Evolutionary conservation across 2,888 invertebrate genomes (phyloP).

Genomic region (Linhomoeus sp.): DNA sequence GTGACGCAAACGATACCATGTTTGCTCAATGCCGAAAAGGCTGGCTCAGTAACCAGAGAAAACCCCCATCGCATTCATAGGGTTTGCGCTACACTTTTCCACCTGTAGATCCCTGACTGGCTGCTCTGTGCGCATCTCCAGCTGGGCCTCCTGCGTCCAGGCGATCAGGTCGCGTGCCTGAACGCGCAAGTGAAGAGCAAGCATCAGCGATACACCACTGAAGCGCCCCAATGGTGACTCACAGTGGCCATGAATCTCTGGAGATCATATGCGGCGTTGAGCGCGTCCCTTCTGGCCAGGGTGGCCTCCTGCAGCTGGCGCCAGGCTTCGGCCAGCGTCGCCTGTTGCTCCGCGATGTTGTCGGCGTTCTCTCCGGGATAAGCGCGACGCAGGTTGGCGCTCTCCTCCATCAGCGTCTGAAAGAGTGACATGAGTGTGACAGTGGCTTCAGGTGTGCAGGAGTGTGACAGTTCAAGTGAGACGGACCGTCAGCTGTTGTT

Average conservation of each 20-base stretch:
- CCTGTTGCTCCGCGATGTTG: slow-evolving; percentile 67
- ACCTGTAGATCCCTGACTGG: slow-evolving; percentile 43
- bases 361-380: slow-evolving; percentile 67
- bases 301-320: slow-evolving; percentile 58
- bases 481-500: slow-evolving; percentile 69
- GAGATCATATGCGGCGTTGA: slow-evolving; percentile 66
- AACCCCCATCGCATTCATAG: too few species aligned
- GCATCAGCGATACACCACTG: too few species aligned
- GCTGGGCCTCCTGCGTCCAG: slow-evolving; percentile 61
- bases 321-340: slow-evolving; percentile 67
- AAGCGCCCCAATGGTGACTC: too few species aligned
- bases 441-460: too few species aligned
- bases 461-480: too few species aligned
- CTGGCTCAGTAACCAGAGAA: too few species aligned
- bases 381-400: slow-evolving; percentile 49
- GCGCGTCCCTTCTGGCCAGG: slow-evolving; percentile 51
- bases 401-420: slow-evolving; percentile 71
- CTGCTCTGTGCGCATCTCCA: slow-evolving; percentile 55
- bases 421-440: too few species aligned
- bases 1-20: too few species aligned
- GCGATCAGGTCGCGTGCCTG: slow-evolving; percentile 63
- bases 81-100: too few species aligned
- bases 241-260: slow-evolving; percentile 68
- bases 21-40: too few species aligned
- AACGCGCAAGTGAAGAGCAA: neutral